These are phyloP conservation scores for Knipowitschia caucasica DNA, from an alignment of 2,797 vertebrate genomes.

Conservation along the genomic window DNA sequence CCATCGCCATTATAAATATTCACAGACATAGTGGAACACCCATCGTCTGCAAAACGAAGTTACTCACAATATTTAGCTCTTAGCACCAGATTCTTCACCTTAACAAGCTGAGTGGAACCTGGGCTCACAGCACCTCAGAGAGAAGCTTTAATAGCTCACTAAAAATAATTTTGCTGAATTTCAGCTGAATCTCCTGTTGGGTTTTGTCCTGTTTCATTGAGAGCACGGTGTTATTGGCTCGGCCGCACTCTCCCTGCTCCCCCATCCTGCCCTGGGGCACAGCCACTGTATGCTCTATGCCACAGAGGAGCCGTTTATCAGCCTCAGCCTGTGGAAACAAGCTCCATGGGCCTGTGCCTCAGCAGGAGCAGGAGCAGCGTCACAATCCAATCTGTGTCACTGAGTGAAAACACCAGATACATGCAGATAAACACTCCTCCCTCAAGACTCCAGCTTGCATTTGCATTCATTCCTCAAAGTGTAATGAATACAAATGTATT, in stretches of 20 bases:
- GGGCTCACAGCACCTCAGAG: conserved; percentile 22
- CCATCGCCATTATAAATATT: not conserved
- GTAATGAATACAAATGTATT: not conserved
- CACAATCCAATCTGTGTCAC: not conserved
- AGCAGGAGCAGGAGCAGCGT: not conserved
- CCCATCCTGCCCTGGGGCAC: conserved; percentile 7
- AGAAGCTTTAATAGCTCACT: conserved; percentile 17
- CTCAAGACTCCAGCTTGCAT: not conserved
- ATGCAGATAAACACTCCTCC: not conserved
- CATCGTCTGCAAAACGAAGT: not conserved
- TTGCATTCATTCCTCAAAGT: not conserved
- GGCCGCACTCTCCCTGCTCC: conserved; percentile 2
- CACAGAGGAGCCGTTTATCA: not conserved
- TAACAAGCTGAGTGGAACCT: conserved; percentile 10
- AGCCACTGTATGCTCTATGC: not conserved
- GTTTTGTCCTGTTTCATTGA: conserved; percentile 43
- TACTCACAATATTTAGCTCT: conserved; percentile 3
- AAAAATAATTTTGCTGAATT: conserved; percentile 33
- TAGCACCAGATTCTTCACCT: conserved; percentile 1
- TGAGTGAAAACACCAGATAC: not conserved
- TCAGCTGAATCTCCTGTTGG: conserved; percentile 46
- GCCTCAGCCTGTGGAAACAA: not conserved
- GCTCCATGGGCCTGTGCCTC: not conserved
- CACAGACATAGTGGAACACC: not conserved
- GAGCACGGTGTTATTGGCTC: conserved; percentile 1